Evolutionary conservation across 53 echinoderm and acorn worm species (phyloP), one percentile per base, ranked within the genome.

Genomic region (Antedon mediterranea): DNA sequence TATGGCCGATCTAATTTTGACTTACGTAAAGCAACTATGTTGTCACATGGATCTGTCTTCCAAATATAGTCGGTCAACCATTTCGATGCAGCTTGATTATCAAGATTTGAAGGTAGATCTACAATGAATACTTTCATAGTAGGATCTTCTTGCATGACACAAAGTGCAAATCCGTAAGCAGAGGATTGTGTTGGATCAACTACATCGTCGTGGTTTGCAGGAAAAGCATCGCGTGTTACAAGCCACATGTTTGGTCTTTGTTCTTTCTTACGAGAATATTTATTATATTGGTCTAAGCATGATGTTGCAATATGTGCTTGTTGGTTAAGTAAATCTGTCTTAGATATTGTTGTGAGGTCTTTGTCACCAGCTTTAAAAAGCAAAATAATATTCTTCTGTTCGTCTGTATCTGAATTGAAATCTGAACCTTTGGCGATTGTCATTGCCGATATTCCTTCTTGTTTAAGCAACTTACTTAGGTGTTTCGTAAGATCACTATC

Each of bases 121-220:
- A 88, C n/a, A 29, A 32, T 18, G 32, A 31, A 32, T n/a, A 81
- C 32, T 28, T 32, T 34, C 0, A 84, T 0, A 0, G 73, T 74
- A 28, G 90, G 90, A 27, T 84, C 81, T 30, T 90, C 90, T 57
- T 90, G 78, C 72, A 78, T 75, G 3, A 78, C 57, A 57, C 33
- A 33, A n/a, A 76, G 32, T 33, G 27, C 76, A 9, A 76, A 32
- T 15, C 33, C 76, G 14, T 31, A 28, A 9, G 34, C 76, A 33
- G 33, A 32, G 0, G 76, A 26, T 34, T 33, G 32, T 9, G 7
- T 34, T 5, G 76, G 76, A 9, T 32, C 34, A 33, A 34, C 34
- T 4, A 26, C 23, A 32, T 76, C 33, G 4, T 76, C 7, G 7
- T 31, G 11, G 26, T 9, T 33, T 5, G 34, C 34, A 33, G 76